Conservation (phyloP, 2,888 invertebrate genomes). For the Criorhina ranunculi region DNA sequence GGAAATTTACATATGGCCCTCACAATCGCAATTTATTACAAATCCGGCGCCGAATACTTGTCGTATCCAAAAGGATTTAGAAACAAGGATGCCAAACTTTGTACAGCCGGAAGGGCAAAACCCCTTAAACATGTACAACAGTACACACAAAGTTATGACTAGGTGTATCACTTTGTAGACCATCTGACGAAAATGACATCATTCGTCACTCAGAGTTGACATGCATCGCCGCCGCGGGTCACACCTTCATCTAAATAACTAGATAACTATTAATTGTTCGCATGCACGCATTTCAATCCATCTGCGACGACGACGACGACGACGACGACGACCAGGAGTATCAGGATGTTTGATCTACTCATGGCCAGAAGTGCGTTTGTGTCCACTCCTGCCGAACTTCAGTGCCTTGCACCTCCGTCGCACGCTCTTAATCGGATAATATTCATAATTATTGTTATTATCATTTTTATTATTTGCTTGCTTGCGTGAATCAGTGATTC, state of each 20-base stretch:
- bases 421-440: conserved; percentile 83
- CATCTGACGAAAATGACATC: conserved; percentile 72
- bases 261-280: conserved; percentile 71
- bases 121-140: not conserved
- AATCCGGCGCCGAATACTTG: conserved; percentile 70
- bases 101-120: conserved; percentile 2
- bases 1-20: conserved; percentile 73
- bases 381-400: conserved; percentile 35
- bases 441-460: conserved; percentile 85
- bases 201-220: conserved; percentile 74
- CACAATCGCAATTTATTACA: conserved; percentile 62
- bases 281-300: conserved; percentile 64
- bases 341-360: conserved; percentile 44
- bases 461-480: conserved; percentile 81
- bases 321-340: conserved; percentile 17
- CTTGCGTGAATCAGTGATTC: conserved; percentile 76
- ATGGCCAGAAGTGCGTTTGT: conserved; percentile 44
- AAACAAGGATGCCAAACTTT: conserved; percentile 14
- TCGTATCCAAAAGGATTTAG: conserved; percentile 64
- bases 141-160: conserved; percentile 27
- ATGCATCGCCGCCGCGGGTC: conserved; percentile 62
- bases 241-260: conserved; percentile 73
- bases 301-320: conserved; percentile 16
- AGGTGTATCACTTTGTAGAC: conserved; percentile 8
- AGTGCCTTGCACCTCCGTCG: conserved; percentile 24